Percentiles rank a stretch among this genome's conserved stretches.
These are phyloP conservation scores for Mythimna ferrago DNA, from an alignment of 2,888 invertebrate species.

Conservation along the genomic window DNA sequence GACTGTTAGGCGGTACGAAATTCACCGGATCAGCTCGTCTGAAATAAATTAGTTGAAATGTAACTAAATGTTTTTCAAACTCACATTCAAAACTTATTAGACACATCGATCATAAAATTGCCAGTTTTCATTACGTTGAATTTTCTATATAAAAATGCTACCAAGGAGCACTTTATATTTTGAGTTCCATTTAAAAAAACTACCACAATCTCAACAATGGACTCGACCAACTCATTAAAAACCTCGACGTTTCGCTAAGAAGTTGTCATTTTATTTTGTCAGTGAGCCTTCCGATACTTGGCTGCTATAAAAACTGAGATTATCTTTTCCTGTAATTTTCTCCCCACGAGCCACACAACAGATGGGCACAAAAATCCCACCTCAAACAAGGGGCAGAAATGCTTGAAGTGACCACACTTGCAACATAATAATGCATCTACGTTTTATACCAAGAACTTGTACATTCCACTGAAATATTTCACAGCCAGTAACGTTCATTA, in stretches of 20 bases:
- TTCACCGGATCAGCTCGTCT: neutral
- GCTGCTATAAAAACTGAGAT: slow-evolving; percentile 71
- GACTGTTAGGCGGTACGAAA: too few species aligned
- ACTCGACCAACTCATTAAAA: slow-evolving; percentile 54
- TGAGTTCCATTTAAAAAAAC: slow-evolving; percentile 5
- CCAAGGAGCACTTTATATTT: neutral
- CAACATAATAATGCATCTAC: too few species aligned
- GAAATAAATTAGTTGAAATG: neutral
- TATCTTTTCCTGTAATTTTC: slow-evolving; percentile 75
- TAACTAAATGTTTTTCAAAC: neutral
- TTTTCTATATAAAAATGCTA: too few species aligned
- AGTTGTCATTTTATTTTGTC: slow-evolving; percentile 63
- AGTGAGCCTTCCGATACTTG: slow-evolving; percentile 69
- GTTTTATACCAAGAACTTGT: too few species aligned
- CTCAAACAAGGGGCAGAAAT: neutral
- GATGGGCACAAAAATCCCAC: neutral
- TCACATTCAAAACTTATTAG: neutral
- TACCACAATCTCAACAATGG: slow-evolving; percentile 21
- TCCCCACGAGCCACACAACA: slow-evolving; percentile 43
- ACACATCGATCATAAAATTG: neutral
- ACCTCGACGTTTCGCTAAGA: slow-evolving; percentile 23
- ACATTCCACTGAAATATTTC: too few species aligned
- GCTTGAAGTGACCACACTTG: neutral
- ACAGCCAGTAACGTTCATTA: too few species aligned
- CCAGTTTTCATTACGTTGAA: neutral